phyloP scores from a whole-genome alignment of 2,113 vertebrate species.

The Macaca mulatta region DNA sequence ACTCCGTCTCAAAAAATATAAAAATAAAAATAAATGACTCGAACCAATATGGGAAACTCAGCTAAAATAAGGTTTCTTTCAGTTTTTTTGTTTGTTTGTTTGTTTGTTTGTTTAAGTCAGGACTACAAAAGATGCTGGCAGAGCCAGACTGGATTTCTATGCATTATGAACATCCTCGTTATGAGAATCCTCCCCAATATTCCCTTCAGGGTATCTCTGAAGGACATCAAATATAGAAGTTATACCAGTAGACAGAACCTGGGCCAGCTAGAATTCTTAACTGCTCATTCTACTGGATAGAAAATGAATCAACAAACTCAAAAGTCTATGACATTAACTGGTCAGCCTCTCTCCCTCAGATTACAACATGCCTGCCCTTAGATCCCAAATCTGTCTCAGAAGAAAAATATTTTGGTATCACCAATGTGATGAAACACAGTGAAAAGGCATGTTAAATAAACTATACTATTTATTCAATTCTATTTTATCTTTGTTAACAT shows the following conservation, averaged over 20 bases:
- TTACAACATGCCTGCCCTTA: not conserved
- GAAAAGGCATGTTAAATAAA: not conserved
- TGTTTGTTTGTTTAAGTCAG: no score
- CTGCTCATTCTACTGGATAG: not conserved
- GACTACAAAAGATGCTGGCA: not conserved
- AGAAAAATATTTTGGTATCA: not conserved
- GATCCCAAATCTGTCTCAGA: not conserved
- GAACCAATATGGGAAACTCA: not conserved
- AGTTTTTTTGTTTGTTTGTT: no score
- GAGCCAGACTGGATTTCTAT: not conserved
- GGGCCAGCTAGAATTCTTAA: not conserved
- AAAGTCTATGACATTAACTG: not conserved
- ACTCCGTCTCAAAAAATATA: no score
- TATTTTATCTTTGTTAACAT: not conserved
- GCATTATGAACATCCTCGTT: fast-evolving
- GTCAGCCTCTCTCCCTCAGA: not conserved
- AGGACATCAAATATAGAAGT: not conserved
- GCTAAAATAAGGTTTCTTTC: not conserved
- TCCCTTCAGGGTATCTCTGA: not conserved
- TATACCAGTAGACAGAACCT: not conserved
- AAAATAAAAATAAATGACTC: not conserved
- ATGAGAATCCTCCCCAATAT: fast-evolving
- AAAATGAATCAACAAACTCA: not conserved
- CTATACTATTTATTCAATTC: not conserved
- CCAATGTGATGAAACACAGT: not conserved